Evolutionary conservation across 1,140 invertebrate genomes (phyloP).

Genomic region (Conus ventricosus): DNA sequence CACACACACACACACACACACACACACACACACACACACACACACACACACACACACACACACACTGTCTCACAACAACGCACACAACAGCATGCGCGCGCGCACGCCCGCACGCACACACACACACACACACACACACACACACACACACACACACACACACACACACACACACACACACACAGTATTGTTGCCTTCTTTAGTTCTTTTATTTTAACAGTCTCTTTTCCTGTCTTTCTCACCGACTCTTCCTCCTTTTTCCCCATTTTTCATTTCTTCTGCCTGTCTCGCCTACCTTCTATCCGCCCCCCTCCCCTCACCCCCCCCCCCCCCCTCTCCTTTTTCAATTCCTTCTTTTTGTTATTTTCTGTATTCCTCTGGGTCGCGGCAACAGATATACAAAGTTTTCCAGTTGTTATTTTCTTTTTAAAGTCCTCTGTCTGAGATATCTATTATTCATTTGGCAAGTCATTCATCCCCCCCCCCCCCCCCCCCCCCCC

Average conservation of each 20-base stretch:
- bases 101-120: not conserved
- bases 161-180: constrained; percentile 5
- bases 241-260: not conserved
- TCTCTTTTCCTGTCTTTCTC: no score
- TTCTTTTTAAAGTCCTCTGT: no score
- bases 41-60: not conserved
- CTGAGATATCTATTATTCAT: no score
- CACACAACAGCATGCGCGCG: not conserved
- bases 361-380: no score
- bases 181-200: not conserved
- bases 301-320: not conserved
- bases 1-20: not conserved
- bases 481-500: no score
- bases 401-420: no score
- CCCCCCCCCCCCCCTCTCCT: not conserved
- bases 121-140: not conserved
- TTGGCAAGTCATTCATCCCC: no score
- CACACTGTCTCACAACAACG: no score
- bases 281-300: not conserved
- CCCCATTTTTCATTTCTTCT: not conserved
- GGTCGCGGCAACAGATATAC: no score
- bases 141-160: constrained; percentile 10
- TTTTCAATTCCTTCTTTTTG: no score
- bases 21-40: not conserved
- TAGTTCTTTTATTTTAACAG: no score